Conservation (phyloP, 2,888 invertebrate species). For the Dryobota labecula region DNA sequence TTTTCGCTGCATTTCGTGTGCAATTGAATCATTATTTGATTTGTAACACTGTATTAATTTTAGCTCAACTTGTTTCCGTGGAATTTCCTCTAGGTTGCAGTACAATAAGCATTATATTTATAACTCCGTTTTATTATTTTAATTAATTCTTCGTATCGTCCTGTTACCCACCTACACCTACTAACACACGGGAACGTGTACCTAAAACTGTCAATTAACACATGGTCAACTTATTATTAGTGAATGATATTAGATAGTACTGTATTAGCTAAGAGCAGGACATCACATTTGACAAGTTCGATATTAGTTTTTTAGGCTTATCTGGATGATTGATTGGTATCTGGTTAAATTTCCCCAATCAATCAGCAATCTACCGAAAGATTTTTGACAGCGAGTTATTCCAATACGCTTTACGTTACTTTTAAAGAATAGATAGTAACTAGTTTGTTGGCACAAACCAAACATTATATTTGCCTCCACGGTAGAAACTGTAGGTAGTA, state of each 20-base stretch:
- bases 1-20: constrained; percentile 22
- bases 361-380: not conserved
- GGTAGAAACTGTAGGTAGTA: not conserved
- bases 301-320: not conserved
- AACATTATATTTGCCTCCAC: not conserved
- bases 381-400: not conserved
- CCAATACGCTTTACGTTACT: constrained; percentile 4
- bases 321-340: not conserved
- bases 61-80: constrained; percentile 11
- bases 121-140: constrained; percentile 26
- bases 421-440: not conserved
- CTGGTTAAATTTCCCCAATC: not conserved
- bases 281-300: not conserved
- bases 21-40: constrained; percentile 20
- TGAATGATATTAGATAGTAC: not conserved
- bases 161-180: not conserved
- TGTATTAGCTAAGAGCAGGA: not conserved
- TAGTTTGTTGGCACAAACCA: constrained; percentile 22
- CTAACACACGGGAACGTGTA: not conserved
- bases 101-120: constrained; percentile 6
- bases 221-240: not conserved
- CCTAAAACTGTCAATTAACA: not conserved
- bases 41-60: constrained; percentile 23
- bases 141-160: constrained; percentile 46
- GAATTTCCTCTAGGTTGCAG: constrained; percentile 26